Conservation (phyloP, 2,797 vertebrate genomes). For the Pangasius mekongensis region DNA sequence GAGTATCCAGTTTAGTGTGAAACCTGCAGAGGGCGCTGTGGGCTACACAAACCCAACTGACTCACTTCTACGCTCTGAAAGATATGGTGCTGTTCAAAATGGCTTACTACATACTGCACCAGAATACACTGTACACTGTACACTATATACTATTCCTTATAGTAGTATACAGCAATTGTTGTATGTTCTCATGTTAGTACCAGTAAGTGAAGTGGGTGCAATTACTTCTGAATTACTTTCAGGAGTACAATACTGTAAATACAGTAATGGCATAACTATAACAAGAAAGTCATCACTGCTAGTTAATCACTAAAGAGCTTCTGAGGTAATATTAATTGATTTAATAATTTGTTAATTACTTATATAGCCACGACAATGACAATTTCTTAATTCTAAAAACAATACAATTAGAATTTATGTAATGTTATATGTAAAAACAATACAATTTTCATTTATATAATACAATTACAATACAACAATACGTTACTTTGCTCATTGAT, state of each 20-base stretch:
- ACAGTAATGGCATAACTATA: background rate
- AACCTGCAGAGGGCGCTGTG: conserved; percentile 47
- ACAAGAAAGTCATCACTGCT: background rate
- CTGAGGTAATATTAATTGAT: background rate
- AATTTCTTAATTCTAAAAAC: no score
- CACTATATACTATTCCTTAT: background rate
- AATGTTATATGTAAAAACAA: no score
- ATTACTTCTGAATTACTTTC: background rate
- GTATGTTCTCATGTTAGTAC: background rate
- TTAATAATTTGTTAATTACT: background rate
- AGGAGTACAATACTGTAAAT: background rate
- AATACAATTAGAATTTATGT: no score
- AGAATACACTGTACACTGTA: background rate
- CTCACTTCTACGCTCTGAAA: background rate
- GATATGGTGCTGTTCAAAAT: background rate
- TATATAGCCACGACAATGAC: background rate
- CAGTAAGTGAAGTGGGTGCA: background rate
- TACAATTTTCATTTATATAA: no score
- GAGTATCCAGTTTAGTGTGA: background rate
- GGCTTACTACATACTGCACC: background rate
- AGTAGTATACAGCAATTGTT: background rate
- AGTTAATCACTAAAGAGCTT: background rate
- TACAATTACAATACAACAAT: no score
- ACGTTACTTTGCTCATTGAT: background rate
- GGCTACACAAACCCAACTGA: conserved; percentile 12